A percentile compares a stretch with the other conserved stretches of the same genome.
phyloP scores from a whole-genome alignment of 2,113 vertebrate species.

The Chloropsis cyanopogon region DNA sequence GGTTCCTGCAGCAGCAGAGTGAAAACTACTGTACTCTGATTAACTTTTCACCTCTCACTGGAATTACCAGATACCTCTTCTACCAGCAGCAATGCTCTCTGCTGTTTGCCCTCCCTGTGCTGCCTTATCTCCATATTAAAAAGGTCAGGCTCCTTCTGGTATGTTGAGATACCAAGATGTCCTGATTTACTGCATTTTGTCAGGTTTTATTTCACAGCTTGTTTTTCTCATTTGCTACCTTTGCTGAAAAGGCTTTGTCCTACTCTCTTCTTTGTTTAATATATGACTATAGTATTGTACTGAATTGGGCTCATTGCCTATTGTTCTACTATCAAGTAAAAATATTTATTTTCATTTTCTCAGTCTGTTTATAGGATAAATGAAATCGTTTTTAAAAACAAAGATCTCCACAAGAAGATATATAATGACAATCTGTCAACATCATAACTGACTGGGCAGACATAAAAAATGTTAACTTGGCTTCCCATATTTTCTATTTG shows the following conservation, averaged over 20 bases:
- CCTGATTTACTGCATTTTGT: neutral
- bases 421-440: neutral
- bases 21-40: neutral
- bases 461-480: neutral
- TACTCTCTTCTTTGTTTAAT: neutral
- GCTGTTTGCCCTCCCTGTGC: neutral
- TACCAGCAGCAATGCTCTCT: neutral
- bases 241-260: neutral
- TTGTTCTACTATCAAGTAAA: neutral
- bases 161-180: neutral
- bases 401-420: neutral
- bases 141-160: neutral
- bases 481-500: neutral
- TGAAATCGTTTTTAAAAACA: fast-evolving
- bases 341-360: neutral
- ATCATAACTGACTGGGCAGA: neutral
- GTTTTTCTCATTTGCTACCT: neutral
- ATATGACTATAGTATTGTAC: neutral
- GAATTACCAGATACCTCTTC: neutral
- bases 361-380: neutral
- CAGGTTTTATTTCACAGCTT: neutral
- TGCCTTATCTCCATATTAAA: neutral
- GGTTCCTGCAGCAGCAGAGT: neutral
- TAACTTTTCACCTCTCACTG: neutral
- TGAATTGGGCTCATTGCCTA: neutral